Evolutionary conservation across 2,888 invertebrate species (phyloP).

Genomic region (Phasia obesa): DNA sequence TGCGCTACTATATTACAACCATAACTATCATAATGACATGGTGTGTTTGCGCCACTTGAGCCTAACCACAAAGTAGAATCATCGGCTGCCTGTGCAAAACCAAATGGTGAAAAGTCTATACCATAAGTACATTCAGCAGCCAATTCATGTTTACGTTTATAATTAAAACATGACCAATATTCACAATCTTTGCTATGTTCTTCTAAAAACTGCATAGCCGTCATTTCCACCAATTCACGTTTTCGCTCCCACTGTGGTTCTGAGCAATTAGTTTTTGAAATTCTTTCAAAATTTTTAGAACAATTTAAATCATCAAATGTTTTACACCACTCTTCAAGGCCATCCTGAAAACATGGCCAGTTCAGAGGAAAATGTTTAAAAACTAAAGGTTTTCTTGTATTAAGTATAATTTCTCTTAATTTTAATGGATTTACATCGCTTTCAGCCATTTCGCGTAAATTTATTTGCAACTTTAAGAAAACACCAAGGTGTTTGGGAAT

Average conservation of each 20-base stretch:
- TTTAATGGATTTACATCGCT: constrained; percentile 41
- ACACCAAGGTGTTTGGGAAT: not conserved
- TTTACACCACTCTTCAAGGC: constrained; percentile 77
- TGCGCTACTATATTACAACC: constrained; percentile 96
- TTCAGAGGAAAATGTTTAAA: constrained; percentile 75
- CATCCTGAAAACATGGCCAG: constrained; percentile 78
- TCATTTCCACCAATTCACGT: constrained; percentile 85
- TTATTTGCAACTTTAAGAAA: not conserved
- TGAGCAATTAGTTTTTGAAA: constrained; percentile 75
- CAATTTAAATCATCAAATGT: constrained; percentile 72
- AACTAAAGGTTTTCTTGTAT: constrained; percentile 78
- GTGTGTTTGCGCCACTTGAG: constrained; percentile 93
- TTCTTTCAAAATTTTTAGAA: constrained; percentile 75
- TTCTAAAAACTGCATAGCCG: constrained; percentile 86
- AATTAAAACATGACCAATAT: constrained; percentile 79
- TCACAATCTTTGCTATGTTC: constrained; percentile 75
- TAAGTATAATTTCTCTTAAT: constrained; percentile 79
- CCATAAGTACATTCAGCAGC: constrained; percentile 79
- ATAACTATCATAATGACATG: constrained; percentile 97
- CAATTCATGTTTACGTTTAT: constrained; percentile 76
- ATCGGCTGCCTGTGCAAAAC: constrained; percentile 87
- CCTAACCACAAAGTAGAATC: constrained; percentile 95
- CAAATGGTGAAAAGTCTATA: constrained; percentile 87
- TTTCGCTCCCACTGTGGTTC: constrained; percentile 91
- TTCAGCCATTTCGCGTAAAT: constrained; percentile 3